These are phyloP conservation scores for Acrossocheilus wenchowensis DNA, from an alignment of 2,797 vertebrate species.

Conservation along the genomic window DNA sequence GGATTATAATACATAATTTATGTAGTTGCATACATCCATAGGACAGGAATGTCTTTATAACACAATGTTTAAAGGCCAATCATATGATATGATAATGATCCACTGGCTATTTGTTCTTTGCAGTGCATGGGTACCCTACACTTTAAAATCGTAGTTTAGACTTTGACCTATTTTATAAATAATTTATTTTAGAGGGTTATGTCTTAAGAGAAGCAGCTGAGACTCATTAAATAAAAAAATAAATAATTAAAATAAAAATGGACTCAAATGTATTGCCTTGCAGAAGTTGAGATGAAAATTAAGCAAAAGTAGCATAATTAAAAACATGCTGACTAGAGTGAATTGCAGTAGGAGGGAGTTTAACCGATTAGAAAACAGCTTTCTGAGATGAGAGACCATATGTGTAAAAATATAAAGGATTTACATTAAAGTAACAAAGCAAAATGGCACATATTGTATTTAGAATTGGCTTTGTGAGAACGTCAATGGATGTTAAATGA, in stretches of 20 bases:
- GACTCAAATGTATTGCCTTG: neutral
- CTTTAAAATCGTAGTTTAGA: neutral
- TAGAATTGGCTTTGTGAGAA: neutral
- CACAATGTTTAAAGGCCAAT: neutral
- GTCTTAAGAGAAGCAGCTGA: neutral
- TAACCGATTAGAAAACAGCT: neutral
- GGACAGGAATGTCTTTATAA: neutral
- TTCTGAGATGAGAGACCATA: too few relatives aligned
- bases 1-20: neutral
- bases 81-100: neutral
- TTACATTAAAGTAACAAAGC: neutral
- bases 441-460: neutral
- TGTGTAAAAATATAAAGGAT: neutral
- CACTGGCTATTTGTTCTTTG: neutral
- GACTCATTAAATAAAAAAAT: neutral
- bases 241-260: neutral
- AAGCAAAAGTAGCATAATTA: neutral
- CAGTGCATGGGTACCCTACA: neutral
- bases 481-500: neutral
- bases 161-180: conserved; percentile 6
- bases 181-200: neutral
- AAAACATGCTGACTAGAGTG: neutral
- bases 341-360: neutral
- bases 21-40: neutral
- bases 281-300: neutral